Percentiles rank a stretch among this genome's conserved stretches.
These are phyloP conservation scores for Enteromius fasciolatus DNA, from an alignment of 2,797 vertebrate genomes.

Conservation along the genomic window DNA sequence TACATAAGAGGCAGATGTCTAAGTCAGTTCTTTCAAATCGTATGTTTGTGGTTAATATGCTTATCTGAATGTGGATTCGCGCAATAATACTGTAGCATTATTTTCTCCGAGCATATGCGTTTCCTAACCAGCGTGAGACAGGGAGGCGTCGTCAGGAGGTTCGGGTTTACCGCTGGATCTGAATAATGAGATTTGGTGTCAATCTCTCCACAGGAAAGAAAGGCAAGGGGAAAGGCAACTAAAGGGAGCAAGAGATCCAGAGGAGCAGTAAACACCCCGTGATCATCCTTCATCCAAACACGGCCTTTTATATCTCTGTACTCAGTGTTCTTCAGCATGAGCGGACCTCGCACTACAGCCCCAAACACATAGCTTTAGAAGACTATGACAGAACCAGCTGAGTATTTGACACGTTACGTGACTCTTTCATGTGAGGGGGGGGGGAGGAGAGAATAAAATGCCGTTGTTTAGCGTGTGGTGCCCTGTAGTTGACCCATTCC, in stretches of 20 bases:
- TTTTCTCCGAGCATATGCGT: background rate
- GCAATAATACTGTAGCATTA: constrained; percentile 23
- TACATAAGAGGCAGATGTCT: constrained; percentile 30
- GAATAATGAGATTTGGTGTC: constrained; percentile 39
- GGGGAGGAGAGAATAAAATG: constrained; percentile 41
- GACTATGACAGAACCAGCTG: constrained; percentile 24
- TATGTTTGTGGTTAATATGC: constrained; percentile 27
- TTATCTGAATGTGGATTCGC: constrained; percentile 21
- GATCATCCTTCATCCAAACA: constrained; percentile 25
- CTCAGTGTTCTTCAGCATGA: constrained; percentile 26
- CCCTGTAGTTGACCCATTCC: constrained; percentile 30
- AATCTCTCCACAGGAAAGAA: constrained; percentile 77
- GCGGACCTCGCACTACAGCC: constrained; percentile 6
- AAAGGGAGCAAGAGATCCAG: constrained; percentile 35
- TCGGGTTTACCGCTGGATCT: constrained; percentile 7
- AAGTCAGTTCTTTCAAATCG: constrained; percentile 1
- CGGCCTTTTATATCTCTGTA: constrained; percentile 19
- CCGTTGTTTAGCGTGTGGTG: constrained; percentile 41
- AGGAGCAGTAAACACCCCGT: constrained; percentile 28
- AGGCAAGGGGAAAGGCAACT: constrained; percentile 84
- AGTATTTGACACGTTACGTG: constrained; percentile 35
- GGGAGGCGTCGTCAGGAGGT: background rate
- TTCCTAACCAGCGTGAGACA: constrained; percentile 21
- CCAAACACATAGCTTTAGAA: constrained; percentile 35
- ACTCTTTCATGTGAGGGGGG: constrained; percentile 21